Percentiles rank a stretch among this genome's conserved stretches.
phyloP scores from a whole-genome alignment of 2,888 invertebrate genomes.

The Hydrotaea diabolus region DNA sequence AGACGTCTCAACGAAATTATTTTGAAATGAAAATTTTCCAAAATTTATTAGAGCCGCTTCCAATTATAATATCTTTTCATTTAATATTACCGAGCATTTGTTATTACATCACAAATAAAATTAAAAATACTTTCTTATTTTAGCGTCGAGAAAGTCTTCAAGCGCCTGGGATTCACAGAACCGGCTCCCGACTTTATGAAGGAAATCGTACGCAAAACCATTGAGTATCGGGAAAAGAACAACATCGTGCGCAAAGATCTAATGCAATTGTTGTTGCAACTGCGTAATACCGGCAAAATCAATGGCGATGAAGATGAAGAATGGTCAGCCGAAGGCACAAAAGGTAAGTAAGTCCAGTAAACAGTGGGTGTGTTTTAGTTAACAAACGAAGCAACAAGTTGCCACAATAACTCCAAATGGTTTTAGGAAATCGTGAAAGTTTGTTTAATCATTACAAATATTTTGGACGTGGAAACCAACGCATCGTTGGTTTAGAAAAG shows the following conservation, averaged over 20 bases:
- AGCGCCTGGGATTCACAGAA: conserved; percentile 70
- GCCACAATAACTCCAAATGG: no score
- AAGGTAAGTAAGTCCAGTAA: conserved; percentile 67
- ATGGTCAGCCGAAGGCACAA: conserved; percentile 73
- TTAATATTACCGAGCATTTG: no score
- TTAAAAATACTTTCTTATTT: neutral
- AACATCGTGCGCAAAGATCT: conserved; percentile 80
- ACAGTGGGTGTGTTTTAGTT: no score
- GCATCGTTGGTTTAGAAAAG: no score
- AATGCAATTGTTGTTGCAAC: conserved; percentile 81
- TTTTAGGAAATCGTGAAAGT: no score
- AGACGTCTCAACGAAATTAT: no score
- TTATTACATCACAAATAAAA: no score
- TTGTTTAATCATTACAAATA: no score
- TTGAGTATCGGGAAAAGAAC: conserved; percentile 79
- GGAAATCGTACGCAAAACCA: conserved; percentile 78
- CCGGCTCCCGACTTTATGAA: conserved; percentile 78
- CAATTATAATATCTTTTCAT: no score
- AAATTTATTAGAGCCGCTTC: no score
- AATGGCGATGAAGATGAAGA: conserved; percentile 75
- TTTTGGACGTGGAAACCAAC: no score
- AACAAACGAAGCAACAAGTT: no score
- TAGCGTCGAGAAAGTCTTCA: conserved; percentile 76
- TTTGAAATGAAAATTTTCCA: conserved; percentile 60
- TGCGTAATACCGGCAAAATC: conserved; percentile 79